A percentile compares a stretch with the other conserved stretches of the same genome.
phyloP scores from a whole-genome alignment of 2,113 vertebrate genomes.

The Elephantulus edwardii region DNA sequence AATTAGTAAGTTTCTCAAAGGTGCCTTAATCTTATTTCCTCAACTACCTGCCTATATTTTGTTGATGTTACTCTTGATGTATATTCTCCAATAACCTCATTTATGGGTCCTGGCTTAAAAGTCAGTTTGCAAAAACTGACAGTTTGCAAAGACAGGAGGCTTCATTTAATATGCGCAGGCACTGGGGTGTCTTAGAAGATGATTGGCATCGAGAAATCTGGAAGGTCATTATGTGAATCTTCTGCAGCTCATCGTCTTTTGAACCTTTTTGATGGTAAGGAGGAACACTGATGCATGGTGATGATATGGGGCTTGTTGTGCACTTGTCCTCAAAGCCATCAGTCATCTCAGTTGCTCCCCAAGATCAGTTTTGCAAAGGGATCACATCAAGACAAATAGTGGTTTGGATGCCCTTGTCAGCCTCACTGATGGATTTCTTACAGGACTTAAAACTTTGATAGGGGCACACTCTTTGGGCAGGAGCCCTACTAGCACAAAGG shows the following conservation, averaged over 20 bases:
- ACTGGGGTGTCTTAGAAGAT: conserved; percentile 44
- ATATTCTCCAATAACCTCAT: conserved; percentile 63
- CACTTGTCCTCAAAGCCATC: conserved; percentile 50
- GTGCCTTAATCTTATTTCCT: conserved; percentile 48
- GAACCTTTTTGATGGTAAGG: conserved; percentile 60
- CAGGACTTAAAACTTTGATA: background rate
- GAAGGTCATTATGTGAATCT: conserved; percentile 66
- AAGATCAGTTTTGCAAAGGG: conserved; percentile 19
- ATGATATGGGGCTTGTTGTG: background rate
- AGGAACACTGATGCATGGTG: conserved; percentile 47
- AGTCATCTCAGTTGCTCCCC: conserved; percentile 24
- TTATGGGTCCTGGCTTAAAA: conserved; percentile 32
- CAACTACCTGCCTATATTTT: conserved; percentile 40
- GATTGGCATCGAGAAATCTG: conserved; percentile 53
- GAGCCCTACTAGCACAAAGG: too few species aligned
- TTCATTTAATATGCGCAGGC: conserved; percentile 61
- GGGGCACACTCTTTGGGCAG: too few species aligned
- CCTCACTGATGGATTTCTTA: background rate
- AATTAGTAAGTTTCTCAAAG: conserved; percentile 54
- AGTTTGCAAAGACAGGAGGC: conserved; percentile 47
- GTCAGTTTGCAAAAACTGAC: conserved; percentile 48
- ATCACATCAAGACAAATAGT: conserved; percentile 47
- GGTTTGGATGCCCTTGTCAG: conserved; percentile 21
- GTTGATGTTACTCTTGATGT: background rate
- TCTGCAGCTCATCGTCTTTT: conserved; percentile 38